Base-by-base conservation (phyloP, 92 coral and sea anemone genomes). In the Palythoa caribaeorum region DNA sequence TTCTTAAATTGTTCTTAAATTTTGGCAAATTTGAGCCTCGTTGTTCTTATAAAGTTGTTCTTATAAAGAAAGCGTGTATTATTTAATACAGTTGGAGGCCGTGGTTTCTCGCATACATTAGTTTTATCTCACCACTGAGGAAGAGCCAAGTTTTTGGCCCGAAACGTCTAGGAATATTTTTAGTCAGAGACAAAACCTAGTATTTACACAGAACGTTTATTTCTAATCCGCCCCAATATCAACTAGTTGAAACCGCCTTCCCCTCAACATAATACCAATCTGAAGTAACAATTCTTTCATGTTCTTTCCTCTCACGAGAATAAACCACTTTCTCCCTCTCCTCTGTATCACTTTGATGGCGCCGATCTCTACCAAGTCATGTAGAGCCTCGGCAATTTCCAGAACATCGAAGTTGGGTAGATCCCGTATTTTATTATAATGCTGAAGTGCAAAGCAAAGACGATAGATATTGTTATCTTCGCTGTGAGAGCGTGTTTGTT, bases 301-400 rank as follows among this genome's bases (percentile, higher is more conserved):
- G 59, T 73, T 90, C 47, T 89, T 62, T 13, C 96, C 92, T 71
- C 90, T 79, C 48, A 92, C 94, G 17, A 93, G 60, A 65, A 95
- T 88, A 48, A 84, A 69, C 98, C 98, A 95, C 62, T 89, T 79
- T 21, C 83, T 68, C 28, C 90, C 90, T 37, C 89, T 52, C 51
- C 92, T 79, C 36, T 95, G 98, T 57, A 95, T 95, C 37, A 95
- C 92, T 90, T 91, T 91, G 6, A 95, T 80, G 40, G 63, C 87
- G n/a, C 87, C 93, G 80, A 95, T 87, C 59, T 93, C 91, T 19
- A 95, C 96, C 71, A 93, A 83, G 40, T 88, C 92, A 2, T 90
- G 90, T 0, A 95, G 88, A 55, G 96, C 85, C 38, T 95, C 94
- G 38, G 98, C 98, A 48, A 95, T 95, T 77, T 95, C 98, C 0